Evolutionary conservation across 2,888 invertebrate species (phyloP), one percentile per base, ranked within the genome.

Genomic region (Lapara coniferarum): DNA sequence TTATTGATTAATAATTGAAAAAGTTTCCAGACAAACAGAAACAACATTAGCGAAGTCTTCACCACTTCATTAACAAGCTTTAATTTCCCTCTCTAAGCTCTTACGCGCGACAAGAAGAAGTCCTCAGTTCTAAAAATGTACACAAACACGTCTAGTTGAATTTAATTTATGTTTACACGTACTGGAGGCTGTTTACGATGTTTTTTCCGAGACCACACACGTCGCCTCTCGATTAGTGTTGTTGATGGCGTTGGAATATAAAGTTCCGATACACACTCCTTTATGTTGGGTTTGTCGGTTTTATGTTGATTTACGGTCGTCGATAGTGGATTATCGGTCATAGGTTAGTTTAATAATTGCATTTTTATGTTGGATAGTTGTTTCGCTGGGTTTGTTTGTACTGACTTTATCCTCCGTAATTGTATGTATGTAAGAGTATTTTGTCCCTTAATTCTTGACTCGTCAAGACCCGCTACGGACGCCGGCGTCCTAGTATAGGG

Each of bases 91-190:
- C n/a, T n/a, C n/a, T n/a, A 10, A 53, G 52, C 69, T 69, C 72
- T 75, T 80, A 76, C 79, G 81, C 79, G 83, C 71, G 77, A 86
- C 88, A 88, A 86, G 87, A 85, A 87, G 88, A 84, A 87, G 88
- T 84, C 81, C 78, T 71, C 76, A 75, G 78, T 76, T 77, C 83
- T 81, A 83, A 84, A 82, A 77, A 78, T 77, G 81, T 81, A 78
- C 77, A 77, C 81, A 85, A 87, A 86, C 81, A 85, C 30, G 58
- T 7, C 63, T 63, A 63, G 75, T 74, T 73, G 82, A 82, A 85
- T 85, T 84, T 86, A 88, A 89, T 89, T 86, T 84, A 83, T 87
- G 87, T 89, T 86, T 85, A 87, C 86, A 85, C 81, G 76, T 75
- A 71, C 72, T 66, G 81, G 74, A 75, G 79, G 49, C 49, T 78